Base-by-base conservation (phyloP, 1,140 invertebrate genomes). In the Drosophila sp. region DNA sequence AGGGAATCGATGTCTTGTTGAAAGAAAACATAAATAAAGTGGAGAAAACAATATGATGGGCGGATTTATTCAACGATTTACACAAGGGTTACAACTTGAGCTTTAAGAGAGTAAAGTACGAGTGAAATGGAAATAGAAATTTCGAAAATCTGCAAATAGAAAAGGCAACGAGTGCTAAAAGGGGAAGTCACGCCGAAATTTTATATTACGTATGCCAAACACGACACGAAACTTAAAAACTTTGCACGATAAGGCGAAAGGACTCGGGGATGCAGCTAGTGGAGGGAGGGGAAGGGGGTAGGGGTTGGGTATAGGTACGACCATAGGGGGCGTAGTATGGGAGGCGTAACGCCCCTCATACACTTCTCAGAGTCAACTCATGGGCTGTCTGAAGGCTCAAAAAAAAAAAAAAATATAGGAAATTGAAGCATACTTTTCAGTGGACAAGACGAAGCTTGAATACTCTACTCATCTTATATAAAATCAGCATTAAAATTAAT, bases 151-250 rank as follows among this genome's bases (percentile, higher is more conserved):
- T 50, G 46, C 46, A 50, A 50, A 50, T 50, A 50, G 46, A 50
- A 50, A 50, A 48, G n/a, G 1, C 21, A 48, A 7, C 2, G 21
- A 11, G 36, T 43, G 53, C 70, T 67, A 11, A n/a, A 21, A 21
- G 41, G 14, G 25, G 53, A 45, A 41, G 62, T 51, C 59, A 27
- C 32, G 38, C 38, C 29, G 21, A 62, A 50, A 83, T 72, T 64
- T 70, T 72, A 45, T 56, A 84, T 84, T 84, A 84, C 76, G 80
- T 80, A 84, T 84, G 69, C 80, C 80, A 86, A 84, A 80, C 80
- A 84, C 80, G 80, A 77, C 83, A 70, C 64, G 80, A 84, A 84
- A 84, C 80, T 84, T 84, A 84, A 84, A 83, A 84, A 84, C 80
- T 84, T 84, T 84, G 80, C 80, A 67, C 80, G 80, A 84, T 84